Conservation (phyloP, 2,797 vertebrate species). For the Vespertilio murinus region DNA sequence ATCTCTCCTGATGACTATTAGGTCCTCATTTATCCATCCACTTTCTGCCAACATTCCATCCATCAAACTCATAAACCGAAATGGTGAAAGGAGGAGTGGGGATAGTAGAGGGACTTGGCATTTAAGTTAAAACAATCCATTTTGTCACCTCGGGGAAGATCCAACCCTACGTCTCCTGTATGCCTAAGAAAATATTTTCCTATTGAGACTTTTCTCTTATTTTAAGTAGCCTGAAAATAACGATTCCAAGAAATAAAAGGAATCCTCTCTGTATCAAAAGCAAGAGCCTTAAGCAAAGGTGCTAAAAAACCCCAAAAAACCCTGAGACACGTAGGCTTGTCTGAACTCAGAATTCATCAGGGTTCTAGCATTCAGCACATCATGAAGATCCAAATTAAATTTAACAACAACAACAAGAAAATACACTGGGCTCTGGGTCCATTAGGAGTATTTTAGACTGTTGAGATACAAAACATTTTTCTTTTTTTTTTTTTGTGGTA, state of each 20-base stretch:
- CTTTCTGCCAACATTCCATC: conserved; percentile 1
- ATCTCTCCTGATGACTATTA: not conserved
- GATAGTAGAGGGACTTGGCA: not conserved
- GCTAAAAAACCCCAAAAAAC: not conserved
- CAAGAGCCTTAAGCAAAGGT: not conserved
- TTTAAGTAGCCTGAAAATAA: conserved; percentile 57
- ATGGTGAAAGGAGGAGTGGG: not conserved
- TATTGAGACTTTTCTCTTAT: conserved; percentile 5
- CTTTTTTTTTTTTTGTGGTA: not conserved
- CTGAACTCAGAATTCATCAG: conserved; percentile 15
- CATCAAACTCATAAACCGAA: conserved; percentile 22
- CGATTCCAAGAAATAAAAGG: conserved; percentile 37
- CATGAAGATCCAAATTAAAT: not conserved
- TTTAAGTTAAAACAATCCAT: conserved; percentile 8
- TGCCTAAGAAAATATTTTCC: conserved; percentile 45
- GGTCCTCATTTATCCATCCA: not conserved
- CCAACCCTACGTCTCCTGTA: not conserved
- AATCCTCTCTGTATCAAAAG: conserved; percentile 31
- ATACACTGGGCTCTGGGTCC: not conserved
- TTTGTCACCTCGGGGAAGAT: conserved; percentile 31
- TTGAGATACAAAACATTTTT: not conserved
- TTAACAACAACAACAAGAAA: too few relatives aligned
- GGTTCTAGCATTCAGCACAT: not conserved
- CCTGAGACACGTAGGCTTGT: not conserved
- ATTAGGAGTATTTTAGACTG: conserved; percentile 10